Conservation (phyloP, 2,113 vertebrate genomes). For the Ciconia boyciana region DNA sequence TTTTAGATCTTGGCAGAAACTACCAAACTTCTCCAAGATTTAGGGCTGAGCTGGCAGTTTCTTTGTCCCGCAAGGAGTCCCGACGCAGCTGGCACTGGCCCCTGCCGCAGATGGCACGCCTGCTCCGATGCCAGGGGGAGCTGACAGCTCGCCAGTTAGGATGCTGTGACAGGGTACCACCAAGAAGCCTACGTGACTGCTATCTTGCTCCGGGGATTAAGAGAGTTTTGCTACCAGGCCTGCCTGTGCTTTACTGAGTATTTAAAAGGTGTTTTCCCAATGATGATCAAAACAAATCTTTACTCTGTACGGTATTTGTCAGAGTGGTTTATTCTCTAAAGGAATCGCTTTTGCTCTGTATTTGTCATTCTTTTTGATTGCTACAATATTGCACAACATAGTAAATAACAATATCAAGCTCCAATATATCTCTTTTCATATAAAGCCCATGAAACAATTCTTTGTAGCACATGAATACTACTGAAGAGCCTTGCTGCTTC, state of each 20-base stretch:
- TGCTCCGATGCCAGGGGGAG: neutral
- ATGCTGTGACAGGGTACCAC: neutral
- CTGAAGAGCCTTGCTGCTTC: neutral
- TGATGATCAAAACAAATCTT: neutral
- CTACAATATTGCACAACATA: neutral
- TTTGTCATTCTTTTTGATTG: neutral
- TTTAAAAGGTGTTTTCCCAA: neutral
- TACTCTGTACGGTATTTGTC: neutral
- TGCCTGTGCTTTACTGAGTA: neutral
- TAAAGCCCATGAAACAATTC: neutral
- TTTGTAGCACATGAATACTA: neutral
- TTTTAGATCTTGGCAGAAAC: neutral
- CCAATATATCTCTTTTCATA: neutral
- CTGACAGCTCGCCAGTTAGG: neutral
- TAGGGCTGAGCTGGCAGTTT: neutral
- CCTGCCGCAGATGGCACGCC: fast-evolving
- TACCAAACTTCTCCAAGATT: neutral
- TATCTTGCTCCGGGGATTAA: neutral
- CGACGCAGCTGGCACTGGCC: neutral
- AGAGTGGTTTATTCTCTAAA: neutral
- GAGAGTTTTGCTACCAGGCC: neutral
- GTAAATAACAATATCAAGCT: neutral
- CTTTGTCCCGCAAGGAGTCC: neutral
- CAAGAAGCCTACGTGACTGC: neutral
- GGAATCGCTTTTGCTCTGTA: neutral